Evolutionary conservation across 2,113 vertebrate genomes (phyloP).

Genomic region (Gila orcuttii): DNA sequence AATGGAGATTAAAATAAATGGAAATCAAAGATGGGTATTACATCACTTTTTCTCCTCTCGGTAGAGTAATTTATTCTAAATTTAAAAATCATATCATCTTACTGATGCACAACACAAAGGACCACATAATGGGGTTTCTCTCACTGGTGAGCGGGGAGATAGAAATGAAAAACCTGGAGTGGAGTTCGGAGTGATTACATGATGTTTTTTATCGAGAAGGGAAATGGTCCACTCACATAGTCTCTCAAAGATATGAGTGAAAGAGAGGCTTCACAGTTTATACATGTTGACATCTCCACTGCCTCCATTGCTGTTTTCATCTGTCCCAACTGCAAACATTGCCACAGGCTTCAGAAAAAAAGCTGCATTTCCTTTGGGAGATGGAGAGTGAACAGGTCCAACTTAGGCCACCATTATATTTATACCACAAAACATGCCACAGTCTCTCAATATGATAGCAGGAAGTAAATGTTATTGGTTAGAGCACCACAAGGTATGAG

Average conservation of each 20-base stretch:
- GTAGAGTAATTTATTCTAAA: too few relatives aligned
- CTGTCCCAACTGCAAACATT: not conserved
- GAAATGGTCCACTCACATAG: not conserved
- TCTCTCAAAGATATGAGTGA: not conserved
- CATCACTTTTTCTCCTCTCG: too few relatives aligned
- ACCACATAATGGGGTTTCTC: not conserved
- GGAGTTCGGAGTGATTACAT: not conserved
- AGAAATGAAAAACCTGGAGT: too few relatives aligned
- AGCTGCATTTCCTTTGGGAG: not conserved
- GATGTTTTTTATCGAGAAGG: not conserved
- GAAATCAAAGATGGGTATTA: too few relatives aligned
- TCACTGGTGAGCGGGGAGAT: not conserved
- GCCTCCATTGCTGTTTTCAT: not conserved
- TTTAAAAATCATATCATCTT: too few relatives aligned
- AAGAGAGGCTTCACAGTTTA: not conserved
- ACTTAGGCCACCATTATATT: not conserved
- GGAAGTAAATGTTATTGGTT: not conserved
- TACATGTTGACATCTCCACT: not conserved
- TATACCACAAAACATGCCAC: not conserved
- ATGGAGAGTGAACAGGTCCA: not conserved
- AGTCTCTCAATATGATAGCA: not conserved
- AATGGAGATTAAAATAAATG: too few relatives aligned
- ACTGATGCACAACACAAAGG: too few relatives aligned
- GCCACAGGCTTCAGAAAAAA: not conserved
- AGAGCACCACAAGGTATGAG: not conserved